phyloP scores from a whole-genome alignment of 2,888 invertebrate species.

The Chironomus riparius region DNA sequence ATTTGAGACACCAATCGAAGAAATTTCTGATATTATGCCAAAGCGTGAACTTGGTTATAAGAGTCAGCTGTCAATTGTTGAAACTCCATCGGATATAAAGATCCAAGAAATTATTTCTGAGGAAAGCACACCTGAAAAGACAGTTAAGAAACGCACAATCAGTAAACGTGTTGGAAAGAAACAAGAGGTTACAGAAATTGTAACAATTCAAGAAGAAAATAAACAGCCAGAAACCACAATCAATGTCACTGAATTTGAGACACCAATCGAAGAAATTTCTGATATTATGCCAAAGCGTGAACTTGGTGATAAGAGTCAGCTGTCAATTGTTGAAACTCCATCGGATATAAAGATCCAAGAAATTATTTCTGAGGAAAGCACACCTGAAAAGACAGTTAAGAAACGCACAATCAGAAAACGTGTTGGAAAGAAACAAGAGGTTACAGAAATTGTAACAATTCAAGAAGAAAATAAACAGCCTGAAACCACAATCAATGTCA shows the following conservation, averaged over 20 bases:
- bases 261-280: constrained; percentile 29
- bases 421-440: constrained; percentile 41
- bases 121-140: constrained; percentile 32
- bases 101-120: constrained; percentile 27
- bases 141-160: constrained; percentile 31
- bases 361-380: constrained; percentile 34
- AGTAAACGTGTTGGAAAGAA: constrained; percentile 34
- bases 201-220: constrained; percentile 36
- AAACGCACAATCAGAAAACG: constrained; percentile 36
- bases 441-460: constrained; percentile 39
- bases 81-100: neutral
- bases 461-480: constrained; percentile 26
- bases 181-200: constrained; percentile 34
- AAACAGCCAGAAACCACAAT: constrained; percentile 36
- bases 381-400: constrained; percentile 31
- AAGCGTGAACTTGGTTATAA: constrained; percentile 33
- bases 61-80: neutral
- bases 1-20: neutral
- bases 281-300: constrained; percentile 26
- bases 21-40: constrained; percentile 29
- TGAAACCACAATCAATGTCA: constrained; percentile 27
- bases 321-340: constrained; percentile 30
- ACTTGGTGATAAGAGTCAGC: constrained; percentile 2
- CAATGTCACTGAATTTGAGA: constrained; percentile 34
- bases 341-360: constrained; percentile 35